Percentiles rank a stretch among this genome's conserved stretches.
phyloP scores from a whole-genome alignment of 2,797 vertebrate genomes.

The Apodemus agrarius region DNA sequence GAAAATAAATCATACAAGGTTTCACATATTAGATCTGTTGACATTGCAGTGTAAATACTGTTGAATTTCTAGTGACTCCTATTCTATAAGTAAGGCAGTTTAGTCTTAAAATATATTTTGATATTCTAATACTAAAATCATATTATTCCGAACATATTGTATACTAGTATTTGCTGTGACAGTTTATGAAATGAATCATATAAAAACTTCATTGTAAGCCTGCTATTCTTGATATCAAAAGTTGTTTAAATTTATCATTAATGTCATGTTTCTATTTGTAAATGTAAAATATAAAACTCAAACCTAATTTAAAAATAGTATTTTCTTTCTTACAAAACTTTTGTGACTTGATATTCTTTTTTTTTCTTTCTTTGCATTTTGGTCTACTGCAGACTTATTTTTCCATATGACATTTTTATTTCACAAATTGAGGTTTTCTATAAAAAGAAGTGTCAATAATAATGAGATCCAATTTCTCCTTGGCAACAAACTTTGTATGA shows the following conservation, averaged over 20 bases:
- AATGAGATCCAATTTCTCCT: conserved; percentile 53
- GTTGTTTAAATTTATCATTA: conserved; percentile 29
- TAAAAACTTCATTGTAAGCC: neutral
- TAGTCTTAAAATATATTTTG: conserved; percentile 33
- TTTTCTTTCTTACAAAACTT: neutral
- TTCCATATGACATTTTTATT: conserved; percentile 36
- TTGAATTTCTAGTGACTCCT: conserved; percentile 44
- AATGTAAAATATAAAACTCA: conserved; percentile 45
- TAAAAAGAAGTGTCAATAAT: conserved; percentile 51
- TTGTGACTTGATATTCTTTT: neutral
- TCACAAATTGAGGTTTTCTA: neutral
- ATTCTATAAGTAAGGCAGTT: neutral
- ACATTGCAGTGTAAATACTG: neutral
- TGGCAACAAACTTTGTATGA: conserved; percentile 46
- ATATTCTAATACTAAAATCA: conserved; percentile 28
- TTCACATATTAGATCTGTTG: neutral
- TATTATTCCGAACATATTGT: neutral
- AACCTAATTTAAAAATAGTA: conserved; percentile 36
- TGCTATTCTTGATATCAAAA: neutral
- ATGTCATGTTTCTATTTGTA: conserved; percentile 19
- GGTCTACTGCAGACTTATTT: conserved; percentile 43
- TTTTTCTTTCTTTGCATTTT: neutral
- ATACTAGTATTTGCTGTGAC: conserved; percentile 45
- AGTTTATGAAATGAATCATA: neutral
- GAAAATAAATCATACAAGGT: conserved; percentile 40